These are phyloP conservation scores for Corvus moneduloides DNA, from an alignment of 2,113 vertebrate genomes.

Conservation along the genomic window DNA sequence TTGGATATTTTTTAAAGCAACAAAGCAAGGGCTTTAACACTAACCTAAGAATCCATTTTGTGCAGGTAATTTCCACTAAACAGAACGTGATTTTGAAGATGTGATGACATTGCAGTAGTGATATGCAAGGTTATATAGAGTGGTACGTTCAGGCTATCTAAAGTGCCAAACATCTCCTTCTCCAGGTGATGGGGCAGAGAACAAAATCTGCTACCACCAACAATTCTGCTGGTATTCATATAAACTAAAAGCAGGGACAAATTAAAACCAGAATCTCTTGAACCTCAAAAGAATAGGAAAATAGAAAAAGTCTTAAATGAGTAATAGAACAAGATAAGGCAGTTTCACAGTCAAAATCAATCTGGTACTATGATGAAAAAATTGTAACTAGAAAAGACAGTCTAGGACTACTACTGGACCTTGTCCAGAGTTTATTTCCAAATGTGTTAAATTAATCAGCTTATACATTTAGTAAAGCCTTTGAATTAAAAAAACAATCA, in stretches of 20 bases:
- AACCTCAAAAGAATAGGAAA: not conserved
- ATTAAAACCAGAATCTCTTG: not conserved
- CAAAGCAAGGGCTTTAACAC: not conserved
- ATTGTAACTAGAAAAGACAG: not conserved
- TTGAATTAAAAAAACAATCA: not conserved
- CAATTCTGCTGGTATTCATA: fast-evolving
- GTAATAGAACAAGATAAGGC: not conserved
- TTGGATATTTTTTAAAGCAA: not conserved
- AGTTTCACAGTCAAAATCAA: not conserved
- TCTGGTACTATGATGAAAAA: not conserved
- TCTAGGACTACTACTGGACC: not conserved
- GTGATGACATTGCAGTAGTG: not conserved
- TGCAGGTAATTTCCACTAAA: not conserved
- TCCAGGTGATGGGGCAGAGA: not conserved
- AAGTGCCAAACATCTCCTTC: not conserved
- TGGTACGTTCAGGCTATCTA: fast-evolving
- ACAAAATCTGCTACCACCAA: not conserved
- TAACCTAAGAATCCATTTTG: not conserved
- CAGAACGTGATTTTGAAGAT: not conserved
- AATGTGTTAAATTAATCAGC: not conserved
- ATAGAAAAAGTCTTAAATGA: not conserved
- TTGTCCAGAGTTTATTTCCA: not conserved
- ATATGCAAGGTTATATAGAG: not conserved
- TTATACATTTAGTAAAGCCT: not conserved
- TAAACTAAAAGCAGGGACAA: not conserved